Evolutionary conservation across 2,888 invertebrate species (phyloP).

Genomic region (Trichopria drosophilae): DNA sequence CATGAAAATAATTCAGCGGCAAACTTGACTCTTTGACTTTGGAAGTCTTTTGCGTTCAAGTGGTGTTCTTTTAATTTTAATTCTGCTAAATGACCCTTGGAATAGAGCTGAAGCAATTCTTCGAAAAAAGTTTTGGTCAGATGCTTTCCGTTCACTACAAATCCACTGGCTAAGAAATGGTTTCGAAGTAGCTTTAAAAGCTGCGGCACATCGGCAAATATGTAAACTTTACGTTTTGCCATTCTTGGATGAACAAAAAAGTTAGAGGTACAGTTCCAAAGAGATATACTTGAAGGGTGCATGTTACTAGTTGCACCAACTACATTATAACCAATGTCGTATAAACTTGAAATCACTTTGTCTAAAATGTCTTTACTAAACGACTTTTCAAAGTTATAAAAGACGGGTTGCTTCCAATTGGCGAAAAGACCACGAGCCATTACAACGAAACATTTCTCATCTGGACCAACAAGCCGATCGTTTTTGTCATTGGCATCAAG

Average conservation of each 20-base stretch:
- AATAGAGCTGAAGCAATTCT: too few relatives aligned
- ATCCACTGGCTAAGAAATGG: slow-evolving; percentile 23
- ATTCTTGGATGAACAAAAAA: slow-evolving; percentile 19
- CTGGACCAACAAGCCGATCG: slow-evolving; percentile 22
- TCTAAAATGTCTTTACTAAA: slow-evolving; percentile 27
- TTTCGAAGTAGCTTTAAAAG: slow-evolving; percentile 11
- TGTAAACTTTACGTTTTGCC: slow-evolving; percentile 14
- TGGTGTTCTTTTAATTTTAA: slow-evolving; percentile 1
- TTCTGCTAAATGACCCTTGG: too few relatives aligned
- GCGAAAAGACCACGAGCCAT: slow-evolving; percentile 28
- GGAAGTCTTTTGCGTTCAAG: not conserved
- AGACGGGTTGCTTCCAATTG: slow-evolving; percentile 35
- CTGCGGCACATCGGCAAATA: slow-evolving; percentile 16
- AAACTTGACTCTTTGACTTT: slow-evolving; percentile 8
- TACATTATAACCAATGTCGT: slow-evolving; percentile 27
- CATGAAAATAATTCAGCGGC: slow-evolving; percentile 7
- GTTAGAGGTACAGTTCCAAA: not conserved
- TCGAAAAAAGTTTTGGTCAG: too few relatives aligned
- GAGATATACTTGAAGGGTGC: not conserved
- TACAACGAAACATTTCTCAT: slow-evolving; percentile 17
- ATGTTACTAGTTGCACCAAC: slow-evolving; percentile 27
- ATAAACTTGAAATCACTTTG: slow-evolving; percentile 24
- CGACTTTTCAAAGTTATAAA: slow-evolving; percentile 26
- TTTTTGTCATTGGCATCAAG: slow-evolving; percentile 14
- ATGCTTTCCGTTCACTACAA: too few relatives aligned